Percentiles rank a stretch among this genome's conserved stretches.
Evolutionary conservation across 2,113 vertebrate genomes (phyloP).

Genomic region (Erythrolamprus reginae): DNA sequence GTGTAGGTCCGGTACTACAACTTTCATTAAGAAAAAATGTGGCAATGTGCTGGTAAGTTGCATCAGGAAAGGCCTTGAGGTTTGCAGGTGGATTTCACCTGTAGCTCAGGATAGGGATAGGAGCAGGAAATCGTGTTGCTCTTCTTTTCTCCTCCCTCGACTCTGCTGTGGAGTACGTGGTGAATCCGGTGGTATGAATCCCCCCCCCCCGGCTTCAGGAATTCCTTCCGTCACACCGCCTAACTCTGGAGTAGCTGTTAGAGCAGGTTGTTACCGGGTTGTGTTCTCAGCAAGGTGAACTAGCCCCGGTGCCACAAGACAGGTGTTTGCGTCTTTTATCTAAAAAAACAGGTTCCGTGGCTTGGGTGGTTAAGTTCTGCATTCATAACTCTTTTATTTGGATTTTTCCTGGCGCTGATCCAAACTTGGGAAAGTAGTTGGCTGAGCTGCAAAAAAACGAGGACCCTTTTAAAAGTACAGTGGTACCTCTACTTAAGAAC

Average conservation of each 20-base stretch:
- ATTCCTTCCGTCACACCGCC: background rate
- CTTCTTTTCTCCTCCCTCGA: fast-evolving
- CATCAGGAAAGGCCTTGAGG: background rate
- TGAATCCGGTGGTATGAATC: background rate
- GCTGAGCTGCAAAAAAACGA: background rate
- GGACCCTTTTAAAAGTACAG: background rate
- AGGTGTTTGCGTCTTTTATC: background rate
- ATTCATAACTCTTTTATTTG: background rate
- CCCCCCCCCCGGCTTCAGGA: background rate
- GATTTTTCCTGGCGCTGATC: background rate
- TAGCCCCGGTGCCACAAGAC: background rate
- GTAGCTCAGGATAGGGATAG: background rate
- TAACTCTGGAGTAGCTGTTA: no score
- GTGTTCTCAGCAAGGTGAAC: background rate
- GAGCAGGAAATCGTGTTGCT: background rate
- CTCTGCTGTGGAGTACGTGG: background rate
- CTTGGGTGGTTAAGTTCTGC: no score
- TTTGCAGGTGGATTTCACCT: background rate
- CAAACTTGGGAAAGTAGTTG: background rate
- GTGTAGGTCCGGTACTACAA: background rate
- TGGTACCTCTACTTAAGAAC: no score
- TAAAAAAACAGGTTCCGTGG: background rate
- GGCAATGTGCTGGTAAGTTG: background rate
- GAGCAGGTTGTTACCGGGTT: no score
- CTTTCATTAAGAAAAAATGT: background rate